Conservation (phyloP, 2,113 vertebrate species). For the Myotis brandtii region DNA sequence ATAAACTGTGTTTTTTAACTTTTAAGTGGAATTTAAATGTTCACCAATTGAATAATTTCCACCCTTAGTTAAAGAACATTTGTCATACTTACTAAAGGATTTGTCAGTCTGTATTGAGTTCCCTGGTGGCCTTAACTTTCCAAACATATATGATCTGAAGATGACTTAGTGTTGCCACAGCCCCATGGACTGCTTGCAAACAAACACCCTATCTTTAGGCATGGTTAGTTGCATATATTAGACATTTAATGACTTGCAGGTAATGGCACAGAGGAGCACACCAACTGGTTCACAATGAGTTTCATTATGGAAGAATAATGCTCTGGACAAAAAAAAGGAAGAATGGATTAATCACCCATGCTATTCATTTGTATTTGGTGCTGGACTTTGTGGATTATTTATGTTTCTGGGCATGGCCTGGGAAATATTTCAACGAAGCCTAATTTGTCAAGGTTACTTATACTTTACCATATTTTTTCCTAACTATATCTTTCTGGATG, state of each 20-base stretch:
- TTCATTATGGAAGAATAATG: slow-evolving; percentile 65
- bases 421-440: slow-evolving; percentile 63
- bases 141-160: background rate
- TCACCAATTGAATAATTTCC: slow-evolving; percentile 47
- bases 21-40: slow-evolving; percentile 59
- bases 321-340: background rate
- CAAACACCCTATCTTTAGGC: background rate
- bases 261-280: slow-evolving; percentile 30
- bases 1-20: slow-evolving; percentile 44
- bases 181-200: background rate
- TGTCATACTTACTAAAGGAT: slow-evolving; percentile 38
- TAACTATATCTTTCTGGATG: slow-evolving; percentile 67
- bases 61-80: background rate
- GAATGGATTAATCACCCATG: slow-evolving; percentile 65
- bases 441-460: slow-evolving; percentile 73
- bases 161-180: background rate
- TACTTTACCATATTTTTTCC: slow-evolving; percentile 65
- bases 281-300: slow-evolving; percentile 35
- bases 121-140: background rate
- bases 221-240: slow-evolving; percentile 23
- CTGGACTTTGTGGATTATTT: slow-evolving; percentile 66
- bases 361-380: slow-evolving; percentile 67
- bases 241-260: background rate
- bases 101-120: background rate
- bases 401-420: slow-evolving; percentile 54